A percentile compares a stretch with the other conserved stretches of the same genome.
These are phyloP conservation scores for Onychorhynchus coronatus DNA, from an alignment of 2,113 vertebrate genomes.

Conservation along the genomic window DNA sequence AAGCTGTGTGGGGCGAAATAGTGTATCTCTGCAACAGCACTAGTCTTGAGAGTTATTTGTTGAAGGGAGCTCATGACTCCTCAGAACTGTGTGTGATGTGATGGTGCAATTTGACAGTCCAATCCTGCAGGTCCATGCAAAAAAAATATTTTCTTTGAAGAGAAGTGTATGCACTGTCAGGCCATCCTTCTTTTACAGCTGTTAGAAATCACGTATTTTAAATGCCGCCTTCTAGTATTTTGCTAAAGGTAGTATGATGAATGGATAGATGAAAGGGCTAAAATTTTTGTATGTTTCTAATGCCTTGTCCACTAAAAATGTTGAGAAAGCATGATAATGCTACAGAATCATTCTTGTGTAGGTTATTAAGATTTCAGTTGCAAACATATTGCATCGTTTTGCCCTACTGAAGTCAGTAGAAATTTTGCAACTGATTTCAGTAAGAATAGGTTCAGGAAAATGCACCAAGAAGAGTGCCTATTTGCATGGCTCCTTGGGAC, in stretches of 20 bases:
- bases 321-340: not conserved
- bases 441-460: not conserved
- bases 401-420: not conserved
- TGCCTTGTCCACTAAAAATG: not conserved
- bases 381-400: not conserved
- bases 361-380: not conserved
- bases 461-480: rapidly evolving
- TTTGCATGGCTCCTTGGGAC: not conserved
- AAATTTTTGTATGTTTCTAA: not conserved
- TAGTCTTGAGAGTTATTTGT: not conserved
- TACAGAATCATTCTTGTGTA: not conserved
- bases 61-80: not conserved
- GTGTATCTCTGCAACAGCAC: not conserved
- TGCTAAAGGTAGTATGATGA: not conserved
- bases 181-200: not conserved
- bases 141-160: not conserved
- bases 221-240: not conserved
- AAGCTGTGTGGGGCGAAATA: not conserved
- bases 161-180: not conserved
- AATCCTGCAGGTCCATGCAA: not conserved
- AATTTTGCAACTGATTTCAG: not conserved
- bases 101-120: not conserved
- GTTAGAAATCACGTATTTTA: not conserved
- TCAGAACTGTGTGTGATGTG: not conserved
- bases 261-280: not conserved